Evolutionary conservation across 2,113 vertebrate genomes (phyloP), one percentile per base, ranked within the genome.

Genomic region (Mobula hypostoma): DNA sequence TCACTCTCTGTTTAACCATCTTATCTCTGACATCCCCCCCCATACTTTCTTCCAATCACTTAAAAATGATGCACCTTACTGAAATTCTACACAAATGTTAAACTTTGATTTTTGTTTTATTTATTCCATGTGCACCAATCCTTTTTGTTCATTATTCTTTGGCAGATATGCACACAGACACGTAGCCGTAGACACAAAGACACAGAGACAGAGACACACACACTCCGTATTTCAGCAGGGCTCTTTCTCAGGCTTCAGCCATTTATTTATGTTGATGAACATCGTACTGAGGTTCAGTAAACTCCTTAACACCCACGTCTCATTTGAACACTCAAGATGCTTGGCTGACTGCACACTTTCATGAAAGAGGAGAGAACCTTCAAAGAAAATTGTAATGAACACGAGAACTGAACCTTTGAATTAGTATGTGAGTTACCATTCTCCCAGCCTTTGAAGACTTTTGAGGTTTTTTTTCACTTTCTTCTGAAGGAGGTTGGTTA

Each of bases 311-410:
- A 56, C 88, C 40, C 70, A 14, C 36, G 48, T 21, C 68, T 72
- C 21, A 72, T 48, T 74, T 93, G 68, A 40, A 91, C 29, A 91
- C n/a, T 91, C 7, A 36, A 91, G 32, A 93, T 74, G 70, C 21
- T 40, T 93, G 68, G 70, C 40, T 74, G 32, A 27, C 68, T 74
- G 40, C 32, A 93, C 40, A 36, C 27, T 48, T 93, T 74, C 36
- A 93, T 93, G 40, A 72, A 48, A 21, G 40, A 74, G 21, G 21
- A 74, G 68, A 12, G 66, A 66, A 40, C 61, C 91, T 93, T 93
- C 91, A 93, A 74, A 93, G 91, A 93, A 93, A 74, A 93, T 74
- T n/a, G n/a, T 48, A 74, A 93, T 48, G 63, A 91, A 7, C 36
- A 91, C 63, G 70, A 91, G 91, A 29, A 21, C 40, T 56, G 40